These are phyloP conservation scores for Drosophila lacteicornis DNA, from an alignment of 1,140 invertebrate species.

Conservation along the genomic window DNA sequence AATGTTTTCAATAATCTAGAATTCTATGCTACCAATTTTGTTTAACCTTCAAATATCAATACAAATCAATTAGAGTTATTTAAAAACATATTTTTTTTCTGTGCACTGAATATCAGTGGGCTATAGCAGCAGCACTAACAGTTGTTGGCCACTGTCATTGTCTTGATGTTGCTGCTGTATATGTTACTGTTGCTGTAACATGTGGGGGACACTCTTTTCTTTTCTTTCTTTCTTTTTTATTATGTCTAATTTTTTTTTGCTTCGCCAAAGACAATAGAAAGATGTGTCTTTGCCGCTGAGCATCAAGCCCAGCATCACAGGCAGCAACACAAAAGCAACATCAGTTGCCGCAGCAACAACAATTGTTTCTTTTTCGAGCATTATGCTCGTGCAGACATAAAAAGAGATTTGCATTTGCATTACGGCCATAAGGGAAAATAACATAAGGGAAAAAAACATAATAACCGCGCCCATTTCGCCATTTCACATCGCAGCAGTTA, in stretches of 20 bases:
- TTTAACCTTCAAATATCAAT: too few relatives aligned
- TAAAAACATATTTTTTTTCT: background rate
- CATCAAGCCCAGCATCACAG: conserved; percentile 16
- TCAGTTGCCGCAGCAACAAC: conserved; percentile 40
- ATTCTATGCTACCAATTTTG: background rate
- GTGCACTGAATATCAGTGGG: conserved; percentile 28
- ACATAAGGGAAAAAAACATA: background rate
- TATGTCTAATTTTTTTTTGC: conserved; percentile 20
- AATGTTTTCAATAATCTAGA: background rate
- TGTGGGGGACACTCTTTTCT: conserved; percentile 18
- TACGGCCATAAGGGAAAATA: conserved; percentile 5
- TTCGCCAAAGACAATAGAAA: conserved; percentile 41
- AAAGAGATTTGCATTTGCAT: conserved; percentile 43
- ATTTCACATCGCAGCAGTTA: conserved; percentile 11
- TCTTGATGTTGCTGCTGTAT: conserved; percentile 11
- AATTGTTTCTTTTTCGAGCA: conserved; percentile 54
- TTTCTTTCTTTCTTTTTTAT: conserved; percentile 11
- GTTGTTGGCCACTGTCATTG: conserved; percentile 23
- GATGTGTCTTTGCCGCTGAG: conserved; percentile 37
- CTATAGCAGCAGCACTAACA: conserved; percentile 46
- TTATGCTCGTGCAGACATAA: conserved; percentile 22
- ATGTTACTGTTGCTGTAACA: conserved; percentile 16
- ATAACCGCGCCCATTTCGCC: conserved; percentile 31
- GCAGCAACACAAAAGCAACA: conserved; percentile 36
- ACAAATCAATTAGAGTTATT: too few relatives aligned